phyloP scores from a whole-genome alignment of 2,888 invertebrate species.

The Latrodectus elegans region DNA sequence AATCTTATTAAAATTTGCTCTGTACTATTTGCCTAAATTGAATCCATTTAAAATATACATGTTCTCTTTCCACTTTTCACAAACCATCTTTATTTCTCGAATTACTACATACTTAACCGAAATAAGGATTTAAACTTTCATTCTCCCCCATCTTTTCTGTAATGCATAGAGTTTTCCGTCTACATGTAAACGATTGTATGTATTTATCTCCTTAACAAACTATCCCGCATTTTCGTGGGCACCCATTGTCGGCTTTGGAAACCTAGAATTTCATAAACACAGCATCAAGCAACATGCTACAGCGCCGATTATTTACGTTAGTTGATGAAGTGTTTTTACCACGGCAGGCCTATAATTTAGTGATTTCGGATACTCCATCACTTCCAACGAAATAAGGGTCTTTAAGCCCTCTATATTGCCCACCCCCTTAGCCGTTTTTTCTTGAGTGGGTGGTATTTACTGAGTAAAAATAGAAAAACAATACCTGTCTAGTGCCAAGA shows the following conservation, averaged over 20 bases:
- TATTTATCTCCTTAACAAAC: too few species aligned
- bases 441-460: constrained; percentile 51
- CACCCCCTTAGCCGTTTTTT: constrained; percentile 6
- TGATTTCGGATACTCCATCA: constrained; percentile 49
- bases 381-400: constrained; percentile 51
- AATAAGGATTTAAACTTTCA: too few species aligned
- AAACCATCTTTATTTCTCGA: too few species aligned
- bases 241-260: neutral
- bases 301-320: constrained; percentile 30
- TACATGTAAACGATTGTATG: too few species aligned
- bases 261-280: constrained; percentile 33
- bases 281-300: constrained; percentile 38
- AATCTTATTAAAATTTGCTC: too few species aligned
- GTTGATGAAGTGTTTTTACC: constrained; percentile 36
- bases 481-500: neutral
- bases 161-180: too few species aligned
- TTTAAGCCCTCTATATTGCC: constrained; percentile 20
- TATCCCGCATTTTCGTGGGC: neutral
- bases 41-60: too few species aligned
- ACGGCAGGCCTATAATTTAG: constrained; percentile 44
- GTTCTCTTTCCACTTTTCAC: too few species aligned
- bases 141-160: too few species aligned
- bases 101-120: too few species aligned
- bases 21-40: too few species aligned
- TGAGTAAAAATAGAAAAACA: constrained; percentile 6